These are phyloP conservation scores for Xestia ashworthii DNA, from an alignment of 2,888 invertebrate genomes.

Conservation along the genomic window DNA sequence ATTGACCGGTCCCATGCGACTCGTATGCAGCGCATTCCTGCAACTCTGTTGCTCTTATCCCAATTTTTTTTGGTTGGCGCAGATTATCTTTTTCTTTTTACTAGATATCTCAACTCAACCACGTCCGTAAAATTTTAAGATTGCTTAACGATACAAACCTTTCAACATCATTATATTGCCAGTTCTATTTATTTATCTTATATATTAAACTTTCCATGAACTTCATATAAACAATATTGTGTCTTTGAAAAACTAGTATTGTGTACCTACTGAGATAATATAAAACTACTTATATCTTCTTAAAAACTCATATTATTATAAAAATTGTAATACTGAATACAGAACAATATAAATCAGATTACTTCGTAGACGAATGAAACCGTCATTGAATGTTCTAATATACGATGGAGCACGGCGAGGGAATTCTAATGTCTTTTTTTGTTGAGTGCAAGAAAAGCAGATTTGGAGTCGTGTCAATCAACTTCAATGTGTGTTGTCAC, in stretches of 20 bases:
- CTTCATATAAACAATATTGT: neutral
- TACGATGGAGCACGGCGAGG: slow-evolving; percentile 17
- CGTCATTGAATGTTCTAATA: slow-evolving; percentile 36
- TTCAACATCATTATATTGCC: too few species aligned
- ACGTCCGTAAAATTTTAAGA: too few species aligned
- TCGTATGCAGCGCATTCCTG: too few species aligned
- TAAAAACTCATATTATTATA: slow-evolving; percentile 9
- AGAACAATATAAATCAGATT: slow-evolving; percentile 47
- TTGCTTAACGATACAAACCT: too few species aligned
- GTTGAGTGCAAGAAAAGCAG: slow-evolving; percentile 39
- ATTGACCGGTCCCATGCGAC: too few species aligned
- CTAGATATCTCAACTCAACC: too few species aligned
- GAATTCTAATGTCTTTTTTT: slow-evolving; percentile 64
- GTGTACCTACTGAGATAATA: neutral
- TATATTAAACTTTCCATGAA: neutral
- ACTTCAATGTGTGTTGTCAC: neutral
- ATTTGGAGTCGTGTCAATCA: slow-evolving; percentile 52
- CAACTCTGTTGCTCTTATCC: too few species aligned
- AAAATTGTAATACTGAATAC: slow-evolving; percentile 15
- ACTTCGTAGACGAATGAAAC: slow-evolving; percentile 44
- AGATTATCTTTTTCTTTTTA: too few species aligned
- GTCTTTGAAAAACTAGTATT: neutral
- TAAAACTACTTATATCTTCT: neutral
- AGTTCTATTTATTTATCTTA: neutral
- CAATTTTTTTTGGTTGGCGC: too few species aligned